phyloP scores from a whole-genome alignment of 2,888 invertebrate genomes.

The Dromius quadrimaculatus region DNA sequence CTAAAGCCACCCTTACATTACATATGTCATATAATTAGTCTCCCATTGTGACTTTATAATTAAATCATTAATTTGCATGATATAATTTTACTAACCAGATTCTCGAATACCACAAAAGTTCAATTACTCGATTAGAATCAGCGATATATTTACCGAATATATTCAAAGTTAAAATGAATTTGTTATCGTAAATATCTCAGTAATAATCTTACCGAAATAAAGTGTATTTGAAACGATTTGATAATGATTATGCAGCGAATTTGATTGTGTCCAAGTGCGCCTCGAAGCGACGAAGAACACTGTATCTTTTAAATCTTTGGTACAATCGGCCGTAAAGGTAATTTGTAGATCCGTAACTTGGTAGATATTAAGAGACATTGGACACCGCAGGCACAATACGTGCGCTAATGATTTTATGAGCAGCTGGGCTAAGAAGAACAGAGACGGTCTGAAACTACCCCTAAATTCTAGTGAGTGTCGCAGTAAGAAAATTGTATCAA shows the following conservation, averaged over 20 bases:
- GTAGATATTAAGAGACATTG: slow-evolving; percentile 16
- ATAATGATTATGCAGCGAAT: slow-evolving; percentile 19
- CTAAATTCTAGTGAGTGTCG: background rate
- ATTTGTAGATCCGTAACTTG: slow-evolving; percentile 43
- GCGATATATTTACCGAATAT: slow-evolving; percentile 29
- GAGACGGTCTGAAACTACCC: background rate
- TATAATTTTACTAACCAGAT: slow-evolving; percentile 28
- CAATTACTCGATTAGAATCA: slow-evolving; percentile 24
- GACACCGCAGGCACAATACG: slow-evolving; percentile 21
- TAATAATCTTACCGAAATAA: slow-evolving; percentile 34
- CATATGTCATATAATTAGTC: slow-evolving; percentile 23
- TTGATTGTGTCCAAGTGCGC: slow-evolving; percentile 30
- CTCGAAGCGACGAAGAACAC: background rate
- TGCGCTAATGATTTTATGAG: slow-evolving; percentile 20
- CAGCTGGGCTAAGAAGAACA: slow-evolving; percentile 3
- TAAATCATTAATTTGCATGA: slow-evolving; percentile 28
- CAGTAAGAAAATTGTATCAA: too few relatives aligned
- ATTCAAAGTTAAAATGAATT: slow-evolving; percentile 21
- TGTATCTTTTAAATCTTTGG: slow-evolving; percentile 26
- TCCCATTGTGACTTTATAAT: slow-evolving; percentile 32
- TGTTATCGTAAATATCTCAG: slow-evolving; percentile 33
- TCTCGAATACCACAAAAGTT: slow-evolving; percentile 20
- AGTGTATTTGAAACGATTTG: slow-evolving; percentile 17
- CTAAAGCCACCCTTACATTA: background rate
- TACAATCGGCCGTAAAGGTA: slow-evolving; percentile 38